These are phyloP conservation scores for Gallinago stenura DNA, from an alignment of 2,797 vertebrate species.

Conservation along the genomic window DNA sequence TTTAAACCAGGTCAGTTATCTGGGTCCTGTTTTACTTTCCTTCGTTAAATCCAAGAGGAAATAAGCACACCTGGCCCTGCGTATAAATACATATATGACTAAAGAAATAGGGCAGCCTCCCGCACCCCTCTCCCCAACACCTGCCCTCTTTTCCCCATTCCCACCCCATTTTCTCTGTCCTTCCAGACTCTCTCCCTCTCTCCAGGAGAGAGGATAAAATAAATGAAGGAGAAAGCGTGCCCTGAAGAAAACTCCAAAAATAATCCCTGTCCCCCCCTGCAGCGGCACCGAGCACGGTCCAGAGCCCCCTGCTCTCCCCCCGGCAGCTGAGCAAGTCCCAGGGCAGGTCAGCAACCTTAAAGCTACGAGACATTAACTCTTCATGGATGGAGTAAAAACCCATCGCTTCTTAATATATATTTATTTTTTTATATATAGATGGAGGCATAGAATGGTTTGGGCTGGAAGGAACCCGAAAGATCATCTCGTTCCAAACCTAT, in stretches of 20 bases:
- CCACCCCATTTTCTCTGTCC: background rate
- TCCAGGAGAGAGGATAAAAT: background rate
- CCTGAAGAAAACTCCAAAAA: background rate
- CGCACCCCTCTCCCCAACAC: fast-evolving
- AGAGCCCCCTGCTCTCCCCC: background rate
- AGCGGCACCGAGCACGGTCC: fast-evolving
- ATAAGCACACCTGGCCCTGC: background rate
- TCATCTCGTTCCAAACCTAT: background rate
- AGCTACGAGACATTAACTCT: fast-evolving
- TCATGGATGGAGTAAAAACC: background rate
- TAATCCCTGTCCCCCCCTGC: fast-evolving
- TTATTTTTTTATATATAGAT: too few species aligned
- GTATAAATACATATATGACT: background rate
- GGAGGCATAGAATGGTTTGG: too few species aligned
- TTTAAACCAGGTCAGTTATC: conserved; percentile 61
- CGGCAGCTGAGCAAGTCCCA: fast-evolving
- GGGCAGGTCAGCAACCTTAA: background rate
- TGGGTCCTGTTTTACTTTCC: conserved; percentile 9
- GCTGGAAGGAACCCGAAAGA: background rate
- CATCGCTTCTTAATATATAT: background rate
- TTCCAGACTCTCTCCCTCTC: background rate
- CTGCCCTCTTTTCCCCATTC: background rate
- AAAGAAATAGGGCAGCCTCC: background rate
- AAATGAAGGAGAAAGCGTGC: background rate
- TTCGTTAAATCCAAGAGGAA: background rate